These are phyloP conservation scores for Tapirus terrestris DNA, from an alignment of 2,113 vertebrate genomes.

Conservation along the genomic window DNA sequence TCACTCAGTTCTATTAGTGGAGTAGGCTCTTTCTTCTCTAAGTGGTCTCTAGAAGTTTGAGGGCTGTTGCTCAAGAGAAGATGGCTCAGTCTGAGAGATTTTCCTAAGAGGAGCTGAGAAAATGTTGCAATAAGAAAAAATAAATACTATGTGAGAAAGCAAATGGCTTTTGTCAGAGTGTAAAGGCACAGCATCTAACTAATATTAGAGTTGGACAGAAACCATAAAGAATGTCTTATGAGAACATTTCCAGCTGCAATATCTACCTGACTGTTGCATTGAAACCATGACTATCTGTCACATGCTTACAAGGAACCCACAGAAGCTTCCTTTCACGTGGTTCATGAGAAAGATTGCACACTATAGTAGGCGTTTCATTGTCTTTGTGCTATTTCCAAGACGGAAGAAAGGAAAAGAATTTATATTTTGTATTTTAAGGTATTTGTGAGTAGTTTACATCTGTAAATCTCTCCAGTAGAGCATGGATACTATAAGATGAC, in stretches of 20 bases:
- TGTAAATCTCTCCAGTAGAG: background rate
- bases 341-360: conserved; percentile 71
- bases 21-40: background rate
- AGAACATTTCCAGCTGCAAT: conserved; percentile 51
- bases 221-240: background rate
- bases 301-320: conserved; percentile 72
- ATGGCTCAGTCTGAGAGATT: background rate
- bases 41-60: background rate
- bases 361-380: background rate
- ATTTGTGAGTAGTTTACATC: background rate
- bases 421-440: background rate
- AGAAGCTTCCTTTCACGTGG: conserved; percentile 60
- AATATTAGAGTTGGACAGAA: background rate
- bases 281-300: conserved; percentile 54
- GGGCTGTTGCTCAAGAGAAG: background rate
- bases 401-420: background rate
- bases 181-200: background rate
- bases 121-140: background rate
- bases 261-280: conserved; percentile 56
- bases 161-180: background rate
- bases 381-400: background rate
- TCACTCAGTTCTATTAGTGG: background rate
- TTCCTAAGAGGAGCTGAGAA: background rate
- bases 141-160: background rate
- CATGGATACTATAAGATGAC: background rate